These are phyloP conservation scores for Malurus melanocephalus DNA, from an alignment of 2,113 vertebrate genomes.

Conservation along the genomic window DNA sequence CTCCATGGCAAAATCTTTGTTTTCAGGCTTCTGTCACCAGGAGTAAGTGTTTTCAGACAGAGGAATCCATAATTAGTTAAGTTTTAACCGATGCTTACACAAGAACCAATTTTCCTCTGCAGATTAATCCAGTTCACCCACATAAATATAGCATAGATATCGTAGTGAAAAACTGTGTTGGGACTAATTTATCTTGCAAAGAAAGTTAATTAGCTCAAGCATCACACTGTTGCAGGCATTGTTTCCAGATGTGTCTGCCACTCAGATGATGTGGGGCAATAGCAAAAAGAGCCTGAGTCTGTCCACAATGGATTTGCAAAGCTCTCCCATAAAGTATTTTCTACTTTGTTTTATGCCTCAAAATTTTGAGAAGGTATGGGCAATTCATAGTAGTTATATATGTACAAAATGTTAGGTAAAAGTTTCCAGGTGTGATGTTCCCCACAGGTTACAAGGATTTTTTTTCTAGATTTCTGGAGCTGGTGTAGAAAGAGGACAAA, in stretches of 20 bases:
- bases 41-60: background rate
- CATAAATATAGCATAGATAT: background rate
- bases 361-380: background rate
- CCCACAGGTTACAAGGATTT: background rate
- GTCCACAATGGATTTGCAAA: background rate
- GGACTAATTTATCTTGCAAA: background rate
- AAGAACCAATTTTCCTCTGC: background rate
- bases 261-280: background rate
- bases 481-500: background rate
- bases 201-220: background rate
- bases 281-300: background rate
- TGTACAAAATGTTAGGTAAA: background rate
- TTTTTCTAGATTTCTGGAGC: background rate
- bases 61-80: background rate
- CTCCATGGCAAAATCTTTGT: background rate
- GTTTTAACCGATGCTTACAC: background rate
- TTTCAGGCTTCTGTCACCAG: background rate
- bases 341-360: background rate
- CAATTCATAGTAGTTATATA: rapidly evolving
- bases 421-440: background rate
- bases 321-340: background rate
- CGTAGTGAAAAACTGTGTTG: background rate
- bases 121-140: background rate
- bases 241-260: background rate
- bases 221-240: background rate